Percentiles rank a stretch among this genome's conserved stretches.
Conservation (phyloP, 2,888 invertebrate genomes). For the Amblyjoppa proteus region DNA sequence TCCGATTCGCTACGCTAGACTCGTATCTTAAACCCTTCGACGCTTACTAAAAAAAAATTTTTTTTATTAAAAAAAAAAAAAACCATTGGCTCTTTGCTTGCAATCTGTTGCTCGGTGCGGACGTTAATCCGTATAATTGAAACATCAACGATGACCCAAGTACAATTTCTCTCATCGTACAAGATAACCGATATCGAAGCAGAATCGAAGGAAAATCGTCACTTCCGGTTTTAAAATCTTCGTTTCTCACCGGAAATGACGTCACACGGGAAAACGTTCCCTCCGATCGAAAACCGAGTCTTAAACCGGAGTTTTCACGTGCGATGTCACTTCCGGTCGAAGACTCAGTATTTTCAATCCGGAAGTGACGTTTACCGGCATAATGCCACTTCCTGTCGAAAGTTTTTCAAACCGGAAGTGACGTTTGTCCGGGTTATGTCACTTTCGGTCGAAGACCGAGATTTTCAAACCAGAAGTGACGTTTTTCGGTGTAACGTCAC, state of each 20-base stretch:
- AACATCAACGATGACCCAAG: neutral
- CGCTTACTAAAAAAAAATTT: neutral
- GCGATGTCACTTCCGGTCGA: too few species aligned
- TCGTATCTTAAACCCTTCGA: neutral
- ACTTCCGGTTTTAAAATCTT: neutral
- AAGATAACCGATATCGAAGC: neutral
- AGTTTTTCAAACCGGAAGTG: too few species aligned
- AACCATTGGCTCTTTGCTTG: neutral
- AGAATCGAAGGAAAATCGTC: neutral
- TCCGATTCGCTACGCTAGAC: neutral
- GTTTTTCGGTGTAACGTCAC: too few species aligned
- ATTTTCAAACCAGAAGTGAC: too few species aligned
- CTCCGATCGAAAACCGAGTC: too few species aligned
- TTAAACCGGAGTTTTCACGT: too few species aligned
- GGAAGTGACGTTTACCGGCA: too few species aligned
- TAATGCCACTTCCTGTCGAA: too few species aligned
- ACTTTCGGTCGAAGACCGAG: too few species aligned
- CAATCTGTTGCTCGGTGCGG: neutral
- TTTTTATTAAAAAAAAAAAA: neutral
- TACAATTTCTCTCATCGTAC: neutral
- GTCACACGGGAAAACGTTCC: too few species aligned
- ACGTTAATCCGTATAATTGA: neutral
- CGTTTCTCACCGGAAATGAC: neutral
- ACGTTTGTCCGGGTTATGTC: too few species aligned
- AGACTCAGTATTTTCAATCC: too few species aligned